Evolutionary conservation across 53 echinoderm and acorn worm species (phyloP), one percentile per base, ranked within the genome.

Genomic region (Luidia sarsii): DNA sequence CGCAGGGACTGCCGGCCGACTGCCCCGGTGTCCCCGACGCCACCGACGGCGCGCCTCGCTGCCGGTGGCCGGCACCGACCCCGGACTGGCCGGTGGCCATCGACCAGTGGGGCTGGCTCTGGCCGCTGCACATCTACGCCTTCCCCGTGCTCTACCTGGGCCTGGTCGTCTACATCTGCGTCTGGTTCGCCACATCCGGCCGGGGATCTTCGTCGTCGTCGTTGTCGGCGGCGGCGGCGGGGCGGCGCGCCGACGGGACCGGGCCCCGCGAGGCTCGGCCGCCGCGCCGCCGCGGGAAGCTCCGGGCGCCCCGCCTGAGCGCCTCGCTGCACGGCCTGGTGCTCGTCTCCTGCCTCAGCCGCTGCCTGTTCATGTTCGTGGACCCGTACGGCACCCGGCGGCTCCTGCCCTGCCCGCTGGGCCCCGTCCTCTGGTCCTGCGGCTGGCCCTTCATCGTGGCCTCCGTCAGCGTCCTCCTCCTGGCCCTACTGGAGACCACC

Each of bases 401-500:
- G 38, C 60, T 80, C 41, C 68, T 92, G n/a, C 85, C 80, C 2
- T 85, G 85, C 41, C 88, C 88, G 1, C 64, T 85, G 15, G 85
- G 88, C 0, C 80, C 84, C 2, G 68, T 92, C 45, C 48, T 92
- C 35, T 92, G 92, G 92, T 92, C 92, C 18, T 45, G 80, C 13
- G 92, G 92, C 24, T 92, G 88, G 85, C 92, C 92, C 28, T 84
- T 75, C 21, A 62, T 92, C 49, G 80, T 79, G 22, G 66, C 88
- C 19, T 84, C 92, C 2, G 73, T 92, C 70, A 91, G 91, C 52
- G 80, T 91, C 18, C 71, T 91, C 33, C 67, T 91, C 10, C 32
- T 91, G 38, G 88, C 84, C 1, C 88, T 91, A 22, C 73, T 91
- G 33, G 91, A 91, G 73, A 91, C 91, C 1, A 91, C 91, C 0